Evolutionary conservation across 2,113 vertebrate species (phyloP).

Genomic region (Thinocorus orbignyianus): DNA sequence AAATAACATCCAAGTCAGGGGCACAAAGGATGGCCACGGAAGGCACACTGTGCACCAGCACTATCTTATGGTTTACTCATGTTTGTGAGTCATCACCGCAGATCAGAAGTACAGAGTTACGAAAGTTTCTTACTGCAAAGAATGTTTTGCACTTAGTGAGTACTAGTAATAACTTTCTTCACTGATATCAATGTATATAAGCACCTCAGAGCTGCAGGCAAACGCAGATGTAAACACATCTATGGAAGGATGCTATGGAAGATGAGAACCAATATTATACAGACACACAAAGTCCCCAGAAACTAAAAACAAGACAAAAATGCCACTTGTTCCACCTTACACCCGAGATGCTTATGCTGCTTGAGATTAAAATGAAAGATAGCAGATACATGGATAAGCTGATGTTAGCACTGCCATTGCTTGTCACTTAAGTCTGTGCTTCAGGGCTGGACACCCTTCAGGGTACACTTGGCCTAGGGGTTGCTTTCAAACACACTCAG

Average conservation of each 20-base stretch:
- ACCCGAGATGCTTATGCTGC: background rate
- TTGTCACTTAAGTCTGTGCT: background rate
- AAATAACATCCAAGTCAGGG: constrained; percentile 22
- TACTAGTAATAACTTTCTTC: background rate
- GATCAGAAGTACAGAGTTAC: background rate
- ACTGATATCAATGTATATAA: background rate
- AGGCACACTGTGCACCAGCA: background rate
- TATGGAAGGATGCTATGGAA: background rate
- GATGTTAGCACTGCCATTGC: background rate
- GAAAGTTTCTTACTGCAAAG: background rate
- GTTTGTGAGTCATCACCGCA: background rate
- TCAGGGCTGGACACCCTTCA: background rate
- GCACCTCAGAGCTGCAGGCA: background rate
- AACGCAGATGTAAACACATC: background rate
- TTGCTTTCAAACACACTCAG: background rate
- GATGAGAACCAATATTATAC: background rate
- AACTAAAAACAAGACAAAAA: background rate
- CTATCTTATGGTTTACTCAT: background rate
- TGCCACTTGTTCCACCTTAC: background rate
- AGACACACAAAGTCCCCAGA: background rate
- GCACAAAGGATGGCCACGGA: background rate
- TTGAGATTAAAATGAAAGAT: background rate
- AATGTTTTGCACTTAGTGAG: background rate
- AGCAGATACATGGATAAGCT: background rate
- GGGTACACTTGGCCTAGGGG: background rate